Conservation (phyloP, 2,797 vertebrate genomes). For the Gymnocypris eckloni region DNA sequence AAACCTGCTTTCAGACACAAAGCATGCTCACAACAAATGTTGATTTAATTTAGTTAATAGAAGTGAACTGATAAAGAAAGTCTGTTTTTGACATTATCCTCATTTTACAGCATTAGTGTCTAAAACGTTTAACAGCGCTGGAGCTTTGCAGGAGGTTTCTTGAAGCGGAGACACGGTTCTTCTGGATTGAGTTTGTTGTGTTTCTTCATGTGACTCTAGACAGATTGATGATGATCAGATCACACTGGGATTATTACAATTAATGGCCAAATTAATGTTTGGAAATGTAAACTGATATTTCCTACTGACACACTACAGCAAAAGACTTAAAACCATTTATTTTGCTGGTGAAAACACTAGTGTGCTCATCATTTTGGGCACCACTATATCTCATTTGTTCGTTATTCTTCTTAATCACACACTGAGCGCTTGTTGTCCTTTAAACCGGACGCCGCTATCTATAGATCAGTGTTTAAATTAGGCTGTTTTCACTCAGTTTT, state of each 20-base stretch:
- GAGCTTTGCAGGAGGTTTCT: no score
- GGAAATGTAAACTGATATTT: background rate
- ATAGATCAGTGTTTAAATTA: slow-evolving; percentile 4
- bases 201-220: no score
- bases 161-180: no score
- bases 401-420: background rate
- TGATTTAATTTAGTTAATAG: no score
- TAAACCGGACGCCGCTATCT: background rate
- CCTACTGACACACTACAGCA: background rate
- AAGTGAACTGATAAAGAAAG: no score
- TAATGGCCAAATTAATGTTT: background rate
- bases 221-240: background rate
- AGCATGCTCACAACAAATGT: no score
- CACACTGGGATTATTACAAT: background rate
- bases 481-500: background rate
- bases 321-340: background rate
- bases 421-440: background rate
- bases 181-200: no score
- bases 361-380: background rate
- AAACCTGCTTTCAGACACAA: no score
- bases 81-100: no score
- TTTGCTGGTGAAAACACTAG: background rate
- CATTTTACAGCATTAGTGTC: no score
- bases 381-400: background rate
- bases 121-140: no score